Conservation (phyloP, 2,113 vertebrate genomes). For the Triplophysa dalaica region DNA sequence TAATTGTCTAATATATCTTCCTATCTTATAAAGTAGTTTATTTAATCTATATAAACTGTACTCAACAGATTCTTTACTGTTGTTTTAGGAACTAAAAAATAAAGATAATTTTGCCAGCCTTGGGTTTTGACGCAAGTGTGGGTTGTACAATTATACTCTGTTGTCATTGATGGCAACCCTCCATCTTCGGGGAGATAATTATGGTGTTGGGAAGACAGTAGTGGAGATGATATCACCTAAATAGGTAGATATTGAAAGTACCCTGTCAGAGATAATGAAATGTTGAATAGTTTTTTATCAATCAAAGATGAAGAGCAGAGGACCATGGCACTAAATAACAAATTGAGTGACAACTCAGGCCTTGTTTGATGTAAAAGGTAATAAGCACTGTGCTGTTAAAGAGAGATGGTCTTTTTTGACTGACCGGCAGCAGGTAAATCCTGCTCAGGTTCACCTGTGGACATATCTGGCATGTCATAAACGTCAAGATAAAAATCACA, state of each 20-base stretch:
- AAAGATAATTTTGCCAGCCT: constrained; percentile 45
- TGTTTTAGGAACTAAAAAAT: not conserved
- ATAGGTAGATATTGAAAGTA: constrained; percentile 41
- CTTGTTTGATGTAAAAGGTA: constrained; percentile 19
- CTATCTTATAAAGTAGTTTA: constrained; percentile 62
- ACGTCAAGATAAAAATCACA: constrained; percentile 23
- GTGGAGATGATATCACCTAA: constrained; percentile 40
- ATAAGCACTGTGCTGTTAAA: constrained; percentile 19
- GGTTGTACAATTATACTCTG: constrained; percentile 46
- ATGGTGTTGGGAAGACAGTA: constrained; percentile 47
- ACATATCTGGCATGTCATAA: constrained; percentile 15
- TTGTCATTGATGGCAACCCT: constrained; percentile 36
- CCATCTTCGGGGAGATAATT: constrained; percentile 50
- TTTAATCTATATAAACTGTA: constrained; percentile 52
- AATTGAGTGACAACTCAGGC: constrained; percentile 10
- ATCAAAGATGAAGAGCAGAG: constrained; percentile 3
- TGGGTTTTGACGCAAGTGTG: constrained; percentile 50
- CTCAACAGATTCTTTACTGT: constrained; percentile 12
- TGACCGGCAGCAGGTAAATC: constrained; percentile 5
- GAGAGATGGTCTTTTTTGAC: not conserved
- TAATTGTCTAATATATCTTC: constrained; percentile 57
- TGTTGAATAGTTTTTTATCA: constrained; percentile 20
- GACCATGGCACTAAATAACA: constrained; percentile 17
- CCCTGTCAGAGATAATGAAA: constrained; percentile 50
- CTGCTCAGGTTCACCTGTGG: constrained; percentile 2